Evolutionary conservation across 2,797 vertebrate genomes (phyloP).

Genomic region (Psittacula derbiana): DNA sequence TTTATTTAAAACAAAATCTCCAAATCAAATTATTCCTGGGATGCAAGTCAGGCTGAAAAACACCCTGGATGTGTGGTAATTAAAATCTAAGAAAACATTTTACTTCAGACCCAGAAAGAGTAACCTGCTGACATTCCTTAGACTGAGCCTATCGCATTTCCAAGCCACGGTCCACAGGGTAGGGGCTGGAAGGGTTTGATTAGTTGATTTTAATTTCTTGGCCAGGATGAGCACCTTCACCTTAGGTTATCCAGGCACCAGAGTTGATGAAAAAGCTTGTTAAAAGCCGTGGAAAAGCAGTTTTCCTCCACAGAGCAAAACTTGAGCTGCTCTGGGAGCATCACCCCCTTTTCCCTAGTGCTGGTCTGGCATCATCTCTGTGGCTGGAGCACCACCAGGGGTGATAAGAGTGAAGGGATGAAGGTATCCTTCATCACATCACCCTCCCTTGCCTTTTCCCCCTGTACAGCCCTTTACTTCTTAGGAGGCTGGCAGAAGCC

Average conservation of each 20-base stretch:
- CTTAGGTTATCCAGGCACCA: not conserved
- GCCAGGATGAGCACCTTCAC: not conserved
- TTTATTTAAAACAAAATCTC: not conserved
- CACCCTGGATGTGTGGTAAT: not conserved
- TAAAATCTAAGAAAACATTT: not conserved
- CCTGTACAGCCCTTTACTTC: not conserved
- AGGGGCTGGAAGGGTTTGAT: not conserved
- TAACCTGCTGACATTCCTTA: not conserved
- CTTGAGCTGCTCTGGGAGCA: not conserved
- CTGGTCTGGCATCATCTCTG: not conserved
- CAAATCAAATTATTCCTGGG: not conserved
- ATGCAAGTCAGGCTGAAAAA: not conserved
- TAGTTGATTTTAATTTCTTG: not conserved
- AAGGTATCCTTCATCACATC: rapidly evolving
- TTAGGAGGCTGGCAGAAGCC: not conserved
- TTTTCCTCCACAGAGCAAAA: not conserved
- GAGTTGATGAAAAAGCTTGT: not conserved
- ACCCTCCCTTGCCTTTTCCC: not conserved
- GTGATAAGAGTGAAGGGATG: not conserved
- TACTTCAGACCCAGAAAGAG: not conserved
- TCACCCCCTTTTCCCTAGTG: rapidly evolving
- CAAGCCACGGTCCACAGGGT: rapidly evolving
- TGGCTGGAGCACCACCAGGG: not conserved
- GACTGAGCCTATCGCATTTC: not conserved
- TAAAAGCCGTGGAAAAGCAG: not conserved